Base-by-base conservation (phyloP, 2,888 invertebrate species). In the Drosophila borealis region DNA sequence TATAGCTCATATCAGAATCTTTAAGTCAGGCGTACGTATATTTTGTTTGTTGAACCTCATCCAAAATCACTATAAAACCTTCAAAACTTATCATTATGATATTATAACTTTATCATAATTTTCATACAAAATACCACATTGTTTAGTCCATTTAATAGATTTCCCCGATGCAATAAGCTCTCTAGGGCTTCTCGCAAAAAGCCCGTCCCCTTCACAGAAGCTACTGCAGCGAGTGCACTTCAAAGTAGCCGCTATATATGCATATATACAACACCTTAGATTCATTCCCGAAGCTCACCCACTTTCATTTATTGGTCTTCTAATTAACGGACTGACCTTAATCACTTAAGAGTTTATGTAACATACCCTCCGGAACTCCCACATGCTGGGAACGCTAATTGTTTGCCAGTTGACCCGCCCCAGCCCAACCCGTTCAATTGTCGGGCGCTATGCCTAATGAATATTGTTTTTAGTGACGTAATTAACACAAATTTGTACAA, bases 321-420 rank as follows among this genome's bases (percentile, higher is more conserved):
- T 80, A 83, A 83, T 83, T 83, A 79, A 70, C 65, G 55, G 79
- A 56, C 51, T 88, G 83, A 85, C 83, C 83, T 88, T 83, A 83
- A 83, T 83, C 88, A 88, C 85, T 81, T 88, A 79, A 85, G 78
- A 81, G 85, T 81, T 81, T 85, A 81, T 78, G 81, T 71, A 79
- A 70, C 64, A 60, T 49, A 14, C 56, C 48, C 42, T 6, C 33
- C 29, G 29, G 29, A 55, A 66, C 63, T 37, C 67, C 66, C 73
- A 77, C 60, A 64, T 50, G 63, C 63, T 6, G 56, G 13, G 44
- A 48, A 21, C 55, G 55, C 66, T 74, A 76, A 74, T 74, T 74
- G 77, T 56, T 67, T 62, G 51, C 66, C 76, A 8, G 29, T 42
- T 61, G 49, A 80, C 62, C 56, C 69, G 56, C 19, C 56, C 41